These are phyloP conservation scores for Thamnophis elegans DNA, from an alignment of 2,797 vertebrate genomes.

Conservation along the genomic window DNA sequence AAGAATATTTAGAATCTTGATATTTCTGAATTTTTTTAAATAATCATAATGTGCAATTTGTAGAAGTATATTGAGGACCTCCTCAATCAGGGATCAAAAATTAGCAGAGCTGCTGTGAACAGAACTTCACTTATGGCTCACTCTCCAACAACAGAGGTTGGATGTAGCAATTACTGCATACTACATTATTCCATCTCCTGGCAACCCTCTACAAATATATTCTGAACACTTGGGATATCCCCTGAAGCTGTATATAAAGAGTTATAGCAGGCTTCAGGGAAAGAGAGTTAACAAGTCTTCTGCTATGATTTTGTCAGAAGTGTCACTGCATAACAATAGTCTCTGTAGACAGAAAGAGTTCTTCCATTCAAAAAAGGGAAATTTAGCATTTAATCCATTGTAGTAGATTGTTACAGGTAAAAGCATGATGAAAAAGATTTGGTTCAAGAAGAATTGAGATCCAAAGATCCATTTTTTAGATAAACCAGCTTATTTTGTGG, in stretches of 20 bases:
- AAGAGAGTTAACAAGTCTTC: neutral
- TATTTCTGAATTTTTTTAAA: neutral
- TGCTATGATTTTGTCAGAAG: neutral
- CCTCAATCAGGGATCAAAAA: neutral
- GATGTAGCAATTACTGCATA: neutral
- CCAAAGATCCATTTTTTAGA: neutral
- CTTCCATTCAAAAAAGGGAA: neutral
- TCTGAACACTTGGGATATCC: neutral
- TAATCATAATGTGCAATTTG: neutral
- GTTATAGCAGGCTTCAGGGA: too few species aligned
- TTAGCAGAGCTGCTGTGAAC: neutral
- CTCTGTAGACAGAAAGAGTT: neutral
- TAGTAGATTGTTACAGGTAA: neutral
- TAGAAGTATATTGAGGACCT: neutral
- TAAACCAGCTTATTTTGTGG: neutral
- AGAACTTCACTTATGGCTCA: neutral
- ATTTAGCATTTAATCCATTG: neutral
- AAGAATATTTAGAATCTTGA: neutral
- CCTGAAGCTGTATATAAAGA: neutral
- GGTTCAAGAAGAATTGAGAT: conserved; percentile 29
- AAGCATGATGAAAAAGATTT: neutral
- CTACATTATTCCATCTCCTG: neutral
- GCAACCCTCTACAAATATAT: neutral
- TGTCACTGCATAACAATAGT: too few species aligned
- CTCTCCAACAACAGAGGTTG: neutral